phyloP scores from a whole-genome alignment of 1,140 invertebrate genomes.

The Melanaphis sacchari region DNA sequence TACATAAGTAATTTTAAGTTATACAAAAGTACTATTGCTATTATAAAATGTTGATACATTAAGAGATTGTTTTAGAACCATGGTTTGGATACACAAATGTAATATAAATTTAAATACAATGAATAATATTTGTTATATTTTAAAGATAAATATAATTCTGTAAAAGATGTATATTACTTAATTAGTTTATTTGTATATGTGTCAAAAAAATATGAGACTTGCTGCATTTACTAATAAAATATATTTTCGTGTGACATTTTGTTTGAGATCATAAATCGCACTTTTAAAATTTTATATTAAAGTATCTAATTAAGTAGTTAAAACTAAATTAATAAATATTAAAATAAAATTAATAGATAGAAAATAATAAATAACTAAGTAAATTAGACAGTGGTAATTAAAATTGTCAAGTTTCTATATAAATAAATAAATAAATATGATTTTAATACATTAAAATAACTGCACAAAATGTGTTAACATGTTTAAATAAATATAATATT shows the following conservation, averaged over 20 bases:
- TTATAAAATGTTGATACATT: neutral
- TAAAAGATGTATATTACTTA: neutral
- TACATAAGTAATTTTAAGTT: neutral
- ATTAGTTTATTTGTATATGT: neutral
- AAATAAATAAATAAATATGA: neutral
- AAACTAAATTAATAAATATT: neutral
- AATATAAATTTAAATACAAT: constrained; percentile 31
- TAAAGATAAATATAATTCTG: neutral
- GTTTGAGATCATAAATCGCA: constrained; percentile 39
- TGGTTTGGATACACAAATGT: neutral
- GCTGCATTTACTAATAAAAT: neutral
- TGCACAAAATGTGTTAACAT: neutral
- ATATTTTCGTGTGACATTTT: neutral
- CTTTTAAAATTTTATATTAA: neutral
- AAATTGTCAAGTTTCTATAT: constrained; percentile 38
- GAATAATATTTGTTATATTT: neutral
- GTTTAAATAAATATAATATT: constrained; percentile 20
- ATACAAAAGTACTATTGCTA: constrained; percentile 9
- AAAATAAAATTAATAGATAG: neutral
- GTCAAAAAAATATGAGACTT: neutral
- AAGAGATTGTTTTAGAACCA: neutral
- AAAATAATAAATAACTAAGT: constrained; percentile 22
- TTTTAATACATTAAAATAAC: neutral
- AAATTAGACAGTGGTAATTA: constrained; percentile 55
- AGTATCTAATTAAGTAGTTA: constrained; percentile 47